Base-by-base conservation (phyloP, 2,888 invertebrate species). In the Catocala sponsa region DNA sequence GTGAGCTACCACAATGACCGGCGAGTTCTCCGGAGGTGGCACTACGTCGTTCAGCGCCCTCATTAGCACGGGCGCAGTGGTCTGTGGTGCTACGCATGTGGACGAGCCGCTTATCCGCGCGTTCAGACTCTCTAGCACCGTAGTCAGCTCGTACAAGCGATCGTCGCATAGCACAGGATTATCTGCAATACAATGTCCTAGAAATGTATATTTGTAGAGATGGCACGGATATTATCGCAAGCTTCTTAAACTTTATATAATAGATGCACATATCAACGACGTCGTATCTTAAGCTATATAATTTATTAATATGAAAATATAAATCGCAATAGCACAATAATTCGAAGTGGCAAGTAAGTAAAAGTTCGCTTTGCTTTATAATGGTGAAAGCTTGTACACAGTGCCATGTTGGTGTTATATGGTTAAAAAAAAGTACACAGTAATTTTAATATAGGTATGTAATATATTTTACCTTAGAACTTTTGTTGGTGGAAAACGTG, bases 91-190 rank as follows among this genome's bases (percentile, higher is more conserved):
- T 47, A 91, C 90, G 76, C 96, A 96, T 52, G 94, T 95, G 0
- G 96, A 95, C 10, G 95, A 95, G 9, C 97, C 97, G 66, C 96
- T 96, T 54, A 97, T 95, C 64, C 97, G 96, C 1, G 97, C 97
- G 80, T 97, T 97, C 82, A 97, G 95, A 41, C 95, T 96, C 82
- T 97, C 96, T 91, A 97, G 95, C 59, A 96, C 95, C 0, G 96
- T 95, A 72, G 96, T 96, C 71, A 97, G 92, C 87, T 97, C 97
- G 70, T 96, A 96, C 61, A 97, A 89, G 9, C 95, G 95, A 59
- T 96, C 96, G 84, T 97, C 97, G 85, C 98, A 98, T 71, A 97
- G 90, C 62, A 98, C 97, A 54, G 98, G 98, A 90, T 98, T 98
- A 85, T 97, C 98, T 98, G 94, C 0, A 95, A 95, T 43, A 42